Evolutionary conservation across 2,797 vertebrate species (phyloP).

Genomic region (Bovichtus diacanthus): DNA sequence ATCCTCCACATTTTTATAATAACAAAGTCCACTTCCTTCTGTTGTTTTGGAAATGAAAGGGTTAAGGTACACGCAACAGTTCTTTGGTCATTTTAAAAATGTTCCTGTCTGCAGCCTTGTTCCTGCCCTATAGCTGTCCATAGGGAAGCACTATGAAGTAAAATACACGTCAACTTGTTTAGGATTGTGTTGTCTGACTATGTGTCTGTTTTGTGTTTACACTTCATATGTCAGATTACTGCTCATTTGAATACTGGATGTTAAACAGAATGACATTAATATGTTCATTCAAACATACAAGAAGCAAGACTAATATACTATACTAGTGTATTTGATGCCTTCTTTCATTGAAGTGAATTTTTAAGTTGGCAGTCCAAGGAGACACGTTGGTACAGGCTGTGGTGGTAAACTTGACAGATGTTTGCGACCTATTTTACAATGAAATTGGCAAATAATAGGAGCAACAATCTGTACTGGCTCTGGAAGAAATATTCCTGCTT

Average conservation of each 20-base stretch:
- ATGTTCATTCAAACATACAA: not conserved
- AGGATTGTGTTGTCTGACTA: not conserved
- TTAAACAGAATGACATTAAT: not conserved
- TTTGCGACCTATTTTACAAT: not conserved
- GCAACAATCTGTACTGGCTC: slow-evolving; percentile 10
- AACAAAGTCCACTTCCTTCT: not conserved
- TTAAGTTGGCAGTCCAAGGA: not conserved
- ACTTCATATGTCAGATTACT: not conserved
- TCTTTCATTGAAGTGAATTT: not conserved
- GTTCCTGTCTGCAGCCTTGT: not conserved
- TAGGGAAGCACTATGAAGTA: not conserved
- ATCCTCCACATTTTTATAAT: not conserved
- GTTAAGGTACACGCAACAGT: not conserved
- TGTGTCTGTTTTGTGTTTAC: not conserved
- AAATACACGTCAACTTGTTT: not conserved
- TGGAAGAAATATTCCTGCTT: not conserved
- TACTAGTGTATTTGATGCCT: not conserved
- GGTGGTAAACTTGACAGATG: not conserved
- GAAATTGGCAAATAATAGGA: slow-evolving; percentile 5
- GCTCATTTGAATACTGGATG: not conserved
- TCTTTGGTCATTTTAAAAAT: not conserved
- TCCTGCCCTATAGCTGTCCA: not conserved
- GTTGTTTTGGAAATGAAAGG: not conserved
- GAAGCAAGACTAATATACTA: not conserved
- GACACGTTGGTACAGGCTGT: not conserved